A percentile compares a stretch with the other conserved stretches of the same genome.
phyloP scores from a whole-genome alignment of 92 coral and sea anemone species.

The Scolanthus callimorphus region DNA sequence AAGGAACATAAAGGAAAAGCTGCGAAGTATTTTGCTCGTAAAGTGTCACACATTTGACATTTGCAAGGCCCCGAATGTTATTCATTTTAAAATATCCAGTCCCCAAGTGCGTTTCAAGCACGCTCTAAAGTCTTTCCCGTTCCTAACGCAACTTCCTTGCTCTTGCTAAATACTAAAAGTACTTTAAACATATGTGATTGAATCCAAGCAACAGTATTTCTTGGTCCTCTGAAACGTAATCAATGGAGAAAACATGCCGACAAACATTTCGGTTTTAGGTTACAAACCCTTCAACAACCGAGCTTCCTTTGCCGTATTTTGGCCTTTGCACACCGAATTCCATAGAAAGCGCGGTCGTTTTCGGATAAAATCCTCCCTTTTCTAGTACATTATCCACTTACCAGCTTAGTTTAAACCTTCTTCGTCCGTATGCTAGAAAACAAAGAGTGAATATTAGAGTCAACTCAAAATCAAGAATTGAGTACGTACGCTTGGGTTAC shows the following conservation, averaged over 20 bases:
- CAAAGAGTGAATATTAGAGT: no score
- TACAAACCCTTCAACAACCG: not conserved
- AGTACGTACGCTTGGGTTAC: no score
- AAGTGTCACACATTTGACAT: slow-evolving; percentile 2
- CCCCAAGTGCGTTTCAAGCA: not conserved
- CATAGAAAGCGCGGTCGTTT: no score
- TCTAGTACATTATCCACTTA: no score
- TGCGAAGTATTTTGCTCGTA: not conserved
- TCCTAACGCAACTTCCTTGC: no score
- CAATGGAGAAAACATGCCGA: slow-evolving; percentile 1
- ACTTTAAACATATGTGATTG: not conserved
- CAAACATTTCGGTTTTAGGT: not conserved
- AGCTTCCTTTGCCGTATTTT: not conserved
- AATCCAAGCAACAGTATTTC: not conserved
- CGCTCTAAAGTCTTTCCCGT: not conserved
- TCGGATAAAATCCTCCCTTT: no score
- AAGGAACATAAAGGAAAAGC: not conserved
- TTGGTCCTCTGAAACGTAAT: not conserved
- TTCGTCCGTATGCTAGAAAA: no score
- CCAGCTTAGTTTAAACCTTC: no score
- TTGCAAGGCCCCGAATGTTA: not conserved
- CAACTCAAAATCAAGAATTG: no score
- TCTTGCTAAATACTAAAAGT: not conserved
- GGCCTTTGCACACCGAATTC: not conserved
- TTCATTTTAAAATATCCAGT: not conserved